phyloP scores from a whole-genome alignment of 2,797 vertebrate genomes.

The Sparus aurata region DNA sequence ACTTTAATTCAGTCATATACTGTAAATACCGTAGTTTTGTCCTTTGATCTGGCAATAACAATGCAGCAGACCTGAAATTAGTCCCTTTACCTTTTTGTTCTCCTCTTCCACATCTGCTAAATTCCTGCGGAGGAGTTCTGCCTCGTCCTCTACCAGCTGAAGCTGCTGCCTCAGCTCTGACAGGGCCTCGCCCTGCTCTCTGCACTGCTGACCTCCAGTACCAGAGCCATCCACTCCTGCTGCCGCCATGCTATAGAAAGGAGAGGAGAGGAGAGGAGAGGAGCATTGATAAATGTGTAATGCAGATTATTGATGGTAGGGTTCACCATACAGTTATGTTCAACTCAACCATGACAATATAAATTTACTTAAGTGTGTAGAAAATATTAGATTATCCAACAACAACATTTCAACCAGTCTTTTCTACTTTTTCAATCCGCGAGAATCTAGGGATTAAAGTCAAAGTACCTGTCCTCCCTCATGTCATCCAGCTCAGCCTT shows the following conservation, averaged over 20 bases:
- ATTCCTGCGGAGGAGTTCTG: constrained; percentile 95
- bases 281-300: not conserved
- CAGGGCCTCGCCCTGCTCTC: constrained; percentile 94
- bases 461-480: constrained; percentile 88
- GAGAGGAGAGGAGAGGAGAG: not conserved
- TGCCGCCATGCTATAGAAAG: constrained; percentile 85
- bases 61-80: not conserved
- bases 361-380: not conserved
- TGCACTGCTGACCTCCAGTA: constrained; percentile 88
- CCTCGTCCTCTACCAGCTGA: constrained; percentile 98
- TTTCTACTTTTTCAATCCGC: not conserved
- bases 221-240: constrained; percentile 81
- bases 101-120: constrained; percentile 97
- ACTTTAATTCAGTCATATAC: not conserved
- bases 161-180: constrained; percentile 97
- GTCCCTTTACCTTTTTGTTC: constrained; percentile 88
- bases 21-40: not conserved
- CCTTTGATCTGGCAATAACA: not conserved
- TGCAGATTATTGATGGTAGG: not conserved
- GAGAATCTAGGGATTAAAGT: not conserved
- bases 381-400: not conserved
- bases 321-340: not conserved
- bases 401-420: not conserved
- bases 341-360: not conserved
- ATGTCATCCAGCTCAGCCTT: constrained; percentile 98